These are phyloP conservation scores for Takifugu ocellatus DNA, from an alignment of 2,797 vertebrate species.

Conservation along the genomic window DNA sequence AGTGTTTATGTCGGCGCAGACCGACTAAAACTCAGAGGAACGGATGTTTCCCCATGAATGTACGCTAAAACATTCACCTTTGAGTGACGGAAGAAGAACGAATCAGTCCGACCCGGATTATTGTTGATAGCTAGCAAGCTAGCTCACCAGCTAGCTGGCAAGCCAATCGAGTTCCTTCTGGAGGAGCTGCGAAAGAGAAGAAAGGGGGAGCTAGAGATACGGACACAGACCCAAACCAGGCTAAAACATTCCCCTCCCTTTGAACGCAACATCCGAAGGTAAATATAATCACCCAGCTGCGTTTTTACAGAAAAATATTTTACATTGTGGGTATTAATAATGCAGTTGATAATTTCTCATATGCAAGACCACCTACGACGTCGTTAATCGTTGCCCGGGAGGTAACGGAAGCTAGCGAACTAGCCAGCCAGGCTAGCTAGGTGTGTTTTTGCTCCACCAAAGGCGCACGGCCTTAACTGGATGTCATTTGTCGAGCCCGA, in stretches of 20 bases:
- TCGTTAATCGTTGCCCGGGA: slow-evolving; percentile 70
- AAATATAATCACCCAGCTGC: slow-evolving; percentile 43
- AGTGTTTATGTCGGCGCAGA: slow-evolving; percentile 59
- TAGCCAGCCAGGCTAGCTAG: slow-evolving; percentile 68
- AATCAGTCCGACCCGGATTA: slow-evolving; percentile 75
- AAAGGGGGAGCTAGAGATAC: slow-evolving; percentile 79
- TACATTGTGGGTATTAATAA: slow-evolving; percentile 26
- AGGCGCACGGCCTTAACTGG: slow-evolving; percentile 71
- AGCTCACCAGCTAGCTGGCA: slow-evolving; percentile 69
- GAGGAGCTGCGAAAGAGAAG: slow-evolving; percentile 73
- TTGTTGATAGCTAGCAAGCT: slow-evolving; percentile 77
- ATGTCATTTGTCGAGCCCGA: slow-evolving; percentile 71
- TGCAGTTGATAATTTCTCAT: slow-evolving; percentile 15
- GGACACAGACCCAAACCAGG: slow-evolving; percentile 66
- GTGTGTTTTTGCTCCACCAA: slow-evolving; percentile 71
- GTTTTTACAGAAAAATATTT: slow-evolving; percentile 27
- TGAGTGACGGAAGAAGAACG: slow-evolving; percentile 71
- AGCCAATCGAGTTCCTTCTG: slow-evolving; percentile 72
- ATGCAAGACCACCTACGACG: slow-evolving; percentile 60
- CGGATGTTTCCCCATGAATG: slow-evolving; percentile 63
- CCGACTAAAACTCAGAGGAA: slow-evolving; percentile 66
- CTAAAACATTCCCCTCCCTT: slow-evolving; percentile 74
- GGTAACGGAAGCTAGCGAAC: slow-evolving; percentile 70
- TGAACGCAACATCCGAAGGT: slow-evolving; percentile 71
- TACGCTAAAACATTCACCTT: slow-evolving; percentile 59